Base-by-base conservation (phyloP, 2,888 invertebrate genomes). In the Cactoblastis cactorum region DNA sequence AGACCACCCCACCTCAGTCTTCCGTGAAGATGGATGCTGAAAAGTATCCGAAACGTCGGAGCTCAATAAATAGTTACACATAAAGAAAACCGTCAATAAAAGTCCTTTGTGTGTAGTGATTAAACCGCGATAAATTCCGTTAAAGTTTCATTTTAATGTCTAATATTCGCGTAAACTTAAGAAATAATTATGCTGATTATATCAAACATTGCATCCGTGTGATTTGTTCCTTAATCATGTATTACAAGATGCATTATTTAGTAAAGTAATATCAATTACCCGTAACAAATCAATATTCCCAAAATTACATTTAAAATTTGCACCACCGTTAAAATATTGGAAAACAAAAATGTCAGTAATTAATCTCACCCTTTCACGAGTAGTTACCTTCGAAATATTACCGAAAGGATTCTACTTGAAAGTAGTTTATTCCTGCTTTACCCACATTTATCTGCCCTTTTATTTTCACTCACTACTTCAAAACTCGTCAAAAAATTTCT, bases 331-430 rank as follows among this genome's bases (percentile, higher is more conserved):
- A 37, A 37, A 48, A 24, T 37, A 52, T 54, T 49, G 49, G 50
- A 63, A 71, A 69, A 43, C 75, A 76, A 79, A 85, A 86, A 83
- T 78, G 76, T 51, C 72, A 71, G 80, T 71, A 77, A 88, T 88
- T 83, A 87, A 86, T 87, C 86, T 81, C 82, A 83, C 82, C 87
- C 87, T 87, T 88, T 88, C 86, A 87, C 85, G 86, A 85, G 79
- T 73, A 74, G 84, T 87, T 88, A 77, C 71, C 67, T 55, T 58
- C 57, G 54, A 53, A 59, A 64, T 59, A 63, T 63, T 55, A 61
- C 65, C 67, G 63, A 71, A 71, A 76, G 72, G 71, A 74, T 71
- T 76, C 65, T 71, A 71, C 61, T 79, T 77, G 19, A 47, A 3
- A 19, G 28, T 14, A 3, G 28, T 28, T 2, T 17, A 4, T 15